These are phyloP conservation scores for Oxyscelio sp. DNA, from an alignment of 2,888 invertebrate species.

Conservation along the genomic window DNA sequence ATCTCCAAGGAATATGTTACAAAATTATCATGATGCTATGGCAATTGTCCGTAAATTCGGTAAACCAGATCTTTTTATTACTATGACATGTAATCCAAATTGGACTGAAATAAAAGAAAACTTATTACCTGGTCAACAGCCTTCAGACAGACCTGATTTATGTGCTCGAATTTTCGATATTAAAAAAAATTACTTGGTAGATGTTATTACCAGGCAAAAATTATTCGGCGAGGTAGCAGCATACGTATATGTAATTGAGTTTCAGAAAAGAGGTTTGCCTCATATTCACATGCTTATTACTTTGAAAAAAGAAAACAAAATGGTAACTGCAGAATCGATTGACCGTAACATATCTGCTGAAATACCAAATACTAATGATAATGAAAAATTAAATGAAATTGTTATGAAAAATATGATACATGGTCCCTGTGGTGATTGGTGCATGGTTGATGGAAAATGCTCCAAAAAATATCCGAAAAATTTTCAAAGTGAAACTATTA, in stretches of 20 bases:
- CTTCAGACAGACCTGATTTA: no score
- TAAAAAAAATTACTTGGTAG: no score
- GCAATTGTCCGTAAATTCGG: no score
- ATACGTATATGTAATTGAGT: no score
- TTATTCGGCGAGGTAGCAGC: conserved; percentile 13
- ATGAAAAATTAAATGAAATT: conserved; percentile 77
- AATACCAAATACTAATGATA: conserved; percentile 3
- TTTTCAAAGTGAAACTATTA: conserved; percentile 73
- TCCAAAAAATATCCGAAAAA: conserved; percentile 81
- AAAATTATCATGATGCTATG: conserved; percentile 46
- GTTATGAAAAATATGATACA: no score
- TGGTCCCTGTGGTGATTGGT: no score
- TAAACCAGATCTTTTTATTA: no score
- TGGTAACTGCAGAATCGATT: conserved; percentile 78
- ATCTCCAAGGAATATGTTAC: conserved; percentile 37
- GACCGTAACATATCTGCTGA: conserved; percentile 72
- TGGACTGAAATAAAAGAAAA: no score
- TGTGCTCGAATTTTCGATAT: conserved; percentile 16
- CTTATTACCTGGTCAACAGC: no score
- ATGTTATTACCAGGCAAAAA: no score
- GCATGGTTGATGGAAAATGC: conserved; percentile 77
- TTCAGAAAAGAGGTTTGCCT: no score
- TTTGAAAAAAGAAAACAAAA: conserved; percentile 32
- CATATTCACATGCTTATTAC: conserved; percentile 30
- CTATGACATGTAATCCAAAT: no score